Base-by-base conservation (phyloP, 2,113 vertebrate genomes). In the Coracopsis vasa region DNA sequence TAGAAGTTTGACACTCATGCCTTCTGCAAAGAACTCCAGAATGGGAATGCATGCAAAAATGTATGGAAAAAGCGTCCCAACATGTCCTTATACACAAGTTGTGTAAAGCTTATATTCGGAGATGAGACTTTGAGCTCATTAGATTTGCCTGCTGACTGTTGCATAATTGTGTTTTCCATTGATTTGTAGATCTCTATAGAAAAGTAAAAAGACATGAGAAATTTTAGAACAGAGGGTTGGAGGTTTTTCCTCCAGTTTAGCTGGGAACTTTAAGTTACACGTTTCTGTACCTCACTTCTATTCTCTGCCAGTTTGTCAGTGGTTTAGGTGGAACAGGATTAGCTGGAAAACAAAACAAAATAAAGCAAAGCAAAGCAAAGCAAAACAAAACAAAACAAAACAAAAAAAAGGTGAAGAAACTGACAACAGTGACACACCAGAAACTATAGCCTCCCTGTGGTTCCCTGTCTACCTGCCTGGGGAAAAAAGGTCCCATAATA, bases 1-100 rank as follows among this genome's bases (percentile, higher is more conserved):
- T 72, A 53, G 45, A 82, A 80, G 64, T 79, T 73, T 88, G 82
- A 72, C 16, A 64, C 11, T 92, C 47, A 18, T 3, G 6, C 7
- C 14, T 80, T 51, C 45, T 86, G 42, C 69, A 78, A 80, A 86
- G n/a, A 91, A 70, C 28, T 80, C 27, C 67, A 90, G 17, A 69
- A 81, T 25, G 19, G 9, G 37, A 90, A 66, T 35, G 28, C 50
- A 66, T 53, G 24, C 10, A 94, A 71, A 64, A 78, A 44, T n/a
- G 18, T 47, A 16, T 27, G 35, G 31, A 18, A 64, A 86, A 88
- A 33, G 28, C 28, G 16, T 89, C 61, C 35, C 21, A 53, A 35
- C 4, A 16, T 60, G 14, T 82, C 37, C 39, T 78, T 81, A 50
- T 33, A 75, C 13, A 37, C 25, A 78, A 62, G 27, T 42, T 2